Percentiles rank a stretch among this genome's conserved stretches.
Conservation (phyloP, 1,140 invertebrate genomes). For the Drosophila neocordata region DNA sequence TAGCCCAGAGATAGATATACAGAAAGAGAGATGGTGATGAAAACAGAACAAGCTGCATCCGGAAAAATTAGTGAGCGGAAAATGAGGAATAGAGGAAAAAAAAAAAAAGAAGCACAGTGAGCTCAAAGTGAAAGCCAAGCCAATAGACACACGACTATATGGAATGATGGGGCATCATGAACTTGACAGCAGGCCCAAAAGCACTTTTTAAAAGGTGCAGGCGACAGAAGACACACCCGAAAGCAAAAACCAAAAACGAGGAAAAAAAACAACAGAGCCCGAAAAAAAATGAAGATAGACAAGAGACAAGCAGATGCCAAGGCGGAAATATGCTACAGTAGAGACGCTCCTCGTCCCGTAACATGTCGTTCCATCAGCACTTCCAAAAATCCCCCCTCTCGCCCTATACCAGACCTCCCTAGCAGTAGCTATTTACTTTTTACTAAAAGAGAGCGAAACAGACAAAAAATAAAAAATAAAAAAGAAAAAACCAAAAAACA, state of each 20-base stretch:
- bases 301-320: slow-evolving; percentile 31
- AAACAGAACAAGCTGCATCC: slow-evolving; percentile 63
- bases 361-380: not conserved
- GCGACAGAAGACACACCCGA: slow-evolving; percentile 58
- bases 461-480: too few relatives aligned
- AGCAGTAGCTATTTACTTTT: too few relatives aligned
- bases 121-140: slow-evolving; percentile 69
- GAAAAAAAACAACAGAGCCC: slow-evolving; percentile 1
- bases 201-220: slow-evolving; percentile 43
- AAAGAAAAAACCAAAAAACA: not conserved
- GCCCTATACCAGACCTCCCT: not conserved
- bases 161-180: not conserved
- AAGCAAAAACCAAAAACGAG: slow-evolving; percentile 11
- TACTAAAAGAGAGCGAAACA: not conserved
- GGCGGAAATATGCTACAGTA: slow-evolving; percentile 56
- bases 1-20: slow-evolving; percentile 1
- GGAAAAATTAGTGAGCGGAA: slow-evolving; percentile 74
- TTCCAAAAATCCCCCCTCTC: not conserved
- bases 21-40: not conserved
- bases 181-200: slow-evolving; percentile 29
- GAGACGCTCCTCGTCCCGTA: slow-evolving; percentile 25
- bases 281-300: slow-evolving; percentile 41
- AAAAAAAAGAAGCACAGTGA: slow-evolving; percentile 46
- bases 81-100: slow-evolving; percentile 40
- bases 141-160: slow-evolving; percentile 36